Conservation (phyloP, 1,140 invertebrate genomes). For the Episyrphus balteatus region DNA sequence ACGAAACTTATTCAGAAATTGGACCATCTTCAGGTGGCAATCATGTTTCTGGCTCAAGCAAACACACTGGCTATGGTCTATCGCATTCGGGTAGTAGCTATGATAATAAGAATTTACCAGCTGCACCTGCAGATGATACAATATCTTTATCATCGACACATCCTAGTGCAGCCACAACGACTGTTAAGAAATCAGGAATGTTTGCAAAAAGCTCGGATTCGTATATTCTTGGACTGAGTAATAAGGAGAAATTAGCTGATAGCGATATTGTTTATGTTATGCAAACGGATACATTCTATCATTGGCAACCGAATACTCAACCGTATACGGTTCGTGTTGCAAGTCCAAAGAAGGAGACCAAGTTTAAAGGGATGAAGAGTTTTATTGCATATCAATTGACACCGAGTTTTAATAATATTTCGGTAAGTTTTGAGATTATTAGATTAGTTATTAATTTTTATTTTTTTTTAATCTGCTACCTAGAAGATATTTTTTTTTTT, state of each 20-base stretch:
- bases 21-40: conserved; percentile 38
- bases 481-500: no score
- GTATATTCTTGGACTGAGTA: conserved; percentile 70
- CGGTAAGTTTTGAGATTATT: conserved; percentile 47
- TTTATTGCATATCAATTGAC: conserved; percentile 95
- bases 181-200: conserved; percentile 69
- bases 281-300: conserved; percentile 52
- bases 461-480: no score
- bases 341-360: conserved; percentile 93
- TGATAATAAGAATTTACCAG: conserved; percentile 26
- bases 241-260: conserved; percentile 60
- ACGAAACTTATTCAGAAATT: conserved; percentile 56
- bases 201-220: conserved; percentile 64
- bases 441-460: no score
- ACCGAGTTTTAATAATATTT: conserved; percentile 88
- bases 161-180: conserved; percentile 35
- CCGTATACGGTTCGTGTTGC: conserved; percentile 76
- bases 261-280: conserved; percentile 66
- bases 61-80: conserved; percentile 10
- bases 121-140: conserved; percentile 26
- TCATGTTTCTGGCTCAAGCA: conserved; percentile 24
- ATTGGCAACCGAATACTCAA: conserved; percentile 60
- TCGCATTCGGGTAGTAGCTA: conserved; percentile 25
- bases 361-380: conserved; percentile 93
- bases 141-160: conserved; percentile 19